Base-by-base conservation (phyloP, 2,113 vertebrate genomes). In the Vidua macroura region DNA sequence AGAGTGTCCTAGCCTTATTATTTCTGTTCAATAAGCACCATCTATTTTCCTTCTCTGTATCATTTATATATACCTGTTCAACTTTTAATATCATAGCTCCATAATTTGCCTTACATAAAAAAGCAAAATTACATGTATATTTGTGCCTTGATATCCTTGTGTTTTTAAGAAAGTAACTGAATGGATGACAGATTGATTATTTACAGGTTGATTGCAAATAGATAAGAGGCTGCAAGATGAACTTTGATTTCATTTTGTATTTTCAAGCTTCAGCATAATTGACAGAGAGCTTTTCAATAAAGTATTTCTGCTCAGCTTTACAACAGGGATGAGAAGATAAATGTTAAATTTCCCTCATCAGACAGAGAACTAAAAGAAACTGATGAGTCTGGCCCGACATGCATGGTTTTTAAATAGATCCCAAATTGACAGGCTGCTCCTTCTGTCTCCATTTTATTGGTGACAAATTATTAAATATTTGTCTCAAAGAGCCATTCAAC, bases 391-490 rank as follows among this genome's bases (percentile, higher is more conserved):
- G 39, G 85, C 70, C 23, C 88, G 87, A 88, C 63, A 51, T 55
- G 72, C 77, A 68, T 63, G 55, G 59, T 62, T 85, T 72, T 87
- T 95, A 94, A 95, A 89, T 55, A 91, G 78, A 88, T 91, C n/a
- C 23, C 59, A 86, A 31, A 67, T 39, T 86, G 89, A 85, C 35
- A 94, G 55, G 28, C 44, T 81, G 56, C 35, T 93, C 22, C 53
- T 90, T 88, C 85, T 90, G 7, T 55, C 68, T 83, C 68, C 35
- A n/a, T 95, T 75, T 93, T 76, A 76, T 79, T 92, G 81, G n/a
- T 83, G 67, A 46, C 24, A 91, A 80, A 66, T 95, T 87, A 83
- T 83, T 91, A 91, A 87, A 91, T 92, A 91, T 83, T 88, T 77
- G 21, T 55, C 39, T 80, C 48, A 62, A 85, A 76, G 59, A 88